Base-by-base conservation (phyloP, 2,797 vertebrate species). In the Lutra lutra region DNA sequence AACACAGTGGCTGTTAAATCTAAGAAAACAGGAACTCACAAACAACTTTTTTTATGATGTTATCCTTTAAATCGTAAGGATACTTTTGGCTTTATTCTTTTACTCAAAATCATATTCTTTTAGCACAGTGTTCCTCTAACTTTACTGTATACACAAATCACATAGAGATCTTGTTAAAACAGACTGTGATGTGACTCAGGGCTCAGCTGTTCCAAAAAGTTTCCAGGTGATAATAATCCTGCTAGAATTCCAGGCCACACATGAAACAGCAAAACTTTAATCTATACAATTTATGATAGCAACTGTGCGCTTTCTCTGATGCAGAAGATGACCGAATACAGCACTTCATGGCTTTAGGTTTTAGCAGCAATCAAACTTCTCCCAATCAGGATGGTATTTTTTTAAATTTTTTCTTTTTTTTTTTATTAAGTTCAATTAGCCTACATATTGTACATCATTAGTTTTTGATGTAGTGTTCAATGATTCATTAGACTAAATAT, bases 41-140 rank as follows among this genome's bases (percentile, higher is more conserved):
- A 72, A 12, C 70, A 83, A 95, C 72, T 32, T 46, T 48, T 80
- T 48, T 94, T 21, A 56, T 17, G 21, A 1, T n/a, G 8, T 10
- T 75, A 73, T 68, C 11, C n/a, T 80, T 94, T 85, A 80, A 54
- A 83, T 78, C 82, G 20, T 92, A 91, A 96, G 62, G 10, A 62
- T 77, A 13, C 4, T 66, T 96, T 86, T 80, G 46, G 51, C 12
- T 91, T 66, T 79, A 56, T 14, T 56, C 18, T 87, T 87, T 93
- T 70, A 82, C 46, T 89, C 51, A 90, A 90, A 68, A 90, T 80
- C 32, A 83, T 32, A 56, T 83, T 86, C 25, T 90, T 94, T 79
- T 58, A 85, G 46, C 48, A 32, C 3, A 18, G 25, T 79, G 60
- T 56, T 70, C 68, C 29, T 87, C 46, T 92, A 38, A 89, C 14